Evolutionary conservation across 2,888 invertebrate genomes (phyloP).

Genomic region (Chymomyza procnemis): DNA sequence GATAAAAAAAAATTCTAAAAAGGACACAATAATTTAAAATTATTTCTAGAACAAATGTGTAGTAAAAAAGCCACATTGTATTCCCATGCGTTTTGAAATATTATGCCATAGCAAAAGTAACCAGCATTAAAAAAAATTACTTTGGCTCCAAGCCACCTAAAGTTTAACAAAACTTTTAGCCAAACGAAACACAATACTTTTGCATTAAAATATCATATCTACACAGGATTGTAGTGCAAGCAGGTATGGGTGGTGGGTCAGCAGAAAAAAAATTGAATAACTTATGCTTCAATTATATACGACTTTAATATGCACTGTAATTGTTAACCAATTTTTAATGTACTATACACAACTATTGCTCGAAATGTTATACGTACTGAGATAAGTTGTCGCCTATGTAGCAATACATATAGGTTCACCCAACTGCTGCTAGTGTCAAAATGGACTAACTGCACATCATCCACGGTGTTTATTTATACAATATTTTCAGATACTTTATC

Average conservation of each 20-base stretch:
- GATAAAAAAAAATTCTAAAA: constrained; percentile 18
- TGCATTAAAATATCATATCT: background rate
- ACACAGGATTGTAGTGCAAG: background rate
- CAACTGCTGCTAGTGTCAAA: no score
- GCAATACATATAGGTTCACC: no score
- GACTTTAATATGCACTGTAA: no score
- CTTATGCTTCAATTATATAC: no score
- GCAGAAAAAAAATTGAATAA: background rate
- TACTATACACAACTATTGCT: no score
- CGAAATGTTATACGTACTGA: no score
- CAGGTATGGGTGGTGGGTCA: background rate
- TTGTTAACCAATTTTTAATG: no score
- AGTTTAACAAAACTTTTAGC: background rate
- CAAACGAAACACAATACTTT: background rate
- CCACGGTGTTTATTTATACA: no score
- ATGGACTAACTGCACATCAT: no score
- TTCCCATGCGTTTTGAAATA: background rate
- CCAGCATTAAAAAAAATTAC: constrained; percentile 34
- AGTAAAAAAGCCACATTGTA: background rate
- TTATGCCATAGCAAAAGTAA: constrained; percentile 23
- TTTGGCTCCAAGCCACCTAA: background rate
- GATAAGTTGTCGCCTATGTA: no score
- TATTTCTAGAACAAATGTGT: constrained; percentile 2
- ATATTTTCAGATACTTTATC: no score
- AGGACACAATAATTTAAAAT: constrained; percentile 26